Conservation (phyloP, 2,888 invertebrate species). For the Copidosoma aretas region DNA sequence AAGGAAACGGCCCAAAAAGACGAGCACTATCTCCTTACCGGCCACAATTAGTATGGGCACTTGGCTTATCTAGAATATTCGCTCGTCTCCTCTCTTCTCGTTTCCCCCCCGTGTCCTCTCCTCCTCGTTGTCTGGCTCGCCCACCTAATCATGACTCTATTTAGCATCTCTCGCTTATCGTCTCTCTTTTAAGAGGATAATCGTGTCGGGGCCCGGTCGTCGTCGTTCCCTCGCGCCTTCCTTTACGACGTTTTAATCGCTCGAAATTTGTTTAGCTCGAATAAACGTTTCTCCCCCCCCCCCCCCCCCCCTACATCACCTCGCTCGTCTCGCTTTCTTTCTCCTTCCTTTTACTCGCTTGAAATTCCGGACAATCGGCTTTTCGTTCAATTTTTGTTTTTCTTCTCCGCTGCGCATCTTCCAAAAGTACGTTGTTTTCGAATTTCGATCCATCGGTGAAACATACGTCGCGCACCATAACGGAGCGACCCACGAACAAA, state of each 20-base stretch:
- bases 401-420: too few species aligned
- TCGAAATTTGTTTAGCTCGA: constrained; percentile 57
- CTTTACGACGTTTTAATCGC: constrained; percentile 58
- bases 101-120: neutral
- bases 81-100: constrained; percentile 14
- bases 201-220: constrained; percentile 55
- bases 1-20: constrained; percentile 18
- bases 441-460: too few species aligned
- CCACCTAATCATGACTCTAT: constrained; percentile 61
- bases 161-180: constrained; percentile 53
- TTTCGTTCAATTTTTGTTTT: too few species aligned
- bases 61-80: constrained; percentile 41
- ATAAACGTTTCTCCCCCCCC: constrained; percentile 41
- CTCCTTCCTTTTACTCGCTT: too few species aligned
- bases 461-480: too few species aligned
- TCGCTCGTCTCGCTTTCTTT: neutral
- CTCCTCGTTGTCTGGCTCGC: constrained; percentile 25
- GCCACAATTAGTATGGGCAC: constrained; percentile 45
- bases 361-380: neutral
- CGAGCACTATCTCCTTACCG: constrained; percentile 38
- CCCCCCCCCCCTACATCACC: constrained; percentile 39
- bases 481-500: too few species aligned
- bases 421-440: too few species aligned
- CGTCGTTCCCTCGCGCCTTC: constrained; percentile 47
- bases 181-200: constrained; percentile 61